phyloP scores from a whole-genome alignment of 1,140 invertebrate species.

The Conus ventricosus region DNA sequence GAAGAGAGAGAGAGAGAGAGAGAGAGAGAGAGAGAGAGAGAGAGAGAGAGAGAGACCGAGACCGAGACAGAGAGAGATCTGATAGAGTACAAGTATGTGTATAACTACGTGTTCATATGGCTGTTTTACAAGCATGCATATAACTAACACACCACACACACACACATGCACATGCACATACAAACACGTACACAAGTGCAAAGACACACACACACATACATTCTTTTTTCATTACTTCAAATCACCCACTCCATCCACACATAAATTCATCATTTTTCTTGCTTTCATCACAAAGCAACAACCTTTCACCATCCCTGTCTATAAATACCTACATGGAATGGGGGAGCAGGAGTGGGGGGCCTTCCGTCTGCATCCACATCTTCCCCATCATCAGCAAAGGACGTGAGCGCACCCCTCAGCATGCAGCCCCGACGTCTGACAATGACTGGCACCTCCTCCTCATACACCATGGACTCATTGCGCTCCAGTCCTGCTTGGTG shows the following conservation, averaged over 20 bases:
- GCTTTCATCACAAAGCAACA: neutral
- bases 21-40: neutral
- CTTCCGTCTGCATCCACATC: conserved; percentile 15
- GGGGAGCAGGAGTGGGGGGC: neutral
- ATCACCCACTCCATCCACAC: no score
- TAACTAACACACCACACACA: no score
- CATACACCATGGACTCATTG: conserved; percentile 70
- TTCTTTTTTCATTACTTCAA: no score
- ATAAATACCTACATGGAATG: neutral
- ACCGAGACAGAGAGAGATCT: neutral
- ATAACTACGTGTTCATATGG: no score
- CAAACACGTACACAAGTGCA: no score
- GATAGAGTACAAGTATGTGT: neutral
- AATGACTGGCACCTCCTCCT: conserved; percentile 75
- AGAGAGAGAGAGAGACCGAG: neutral
- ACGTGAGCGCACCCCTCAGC: conserved; percentile 70
- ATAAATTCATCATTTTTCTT: neutral
- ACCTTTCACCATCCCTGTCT: neutral
- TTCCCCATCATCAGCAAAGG: conserved; percentile 52
- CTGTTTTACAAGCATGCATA: no score
- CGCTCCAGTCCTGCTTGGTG: conserved; percentile 28
- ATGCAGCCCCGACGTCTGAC: conserved; percentile 74
- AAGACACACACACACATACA: no score
- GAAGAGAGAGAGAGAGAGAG: no score
- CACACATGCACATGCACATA: no score